phyloP scores from a whole-genome alignment of 2,113 vertebrate genomes.

The Sphaerodactylus townsendi region DNA sequence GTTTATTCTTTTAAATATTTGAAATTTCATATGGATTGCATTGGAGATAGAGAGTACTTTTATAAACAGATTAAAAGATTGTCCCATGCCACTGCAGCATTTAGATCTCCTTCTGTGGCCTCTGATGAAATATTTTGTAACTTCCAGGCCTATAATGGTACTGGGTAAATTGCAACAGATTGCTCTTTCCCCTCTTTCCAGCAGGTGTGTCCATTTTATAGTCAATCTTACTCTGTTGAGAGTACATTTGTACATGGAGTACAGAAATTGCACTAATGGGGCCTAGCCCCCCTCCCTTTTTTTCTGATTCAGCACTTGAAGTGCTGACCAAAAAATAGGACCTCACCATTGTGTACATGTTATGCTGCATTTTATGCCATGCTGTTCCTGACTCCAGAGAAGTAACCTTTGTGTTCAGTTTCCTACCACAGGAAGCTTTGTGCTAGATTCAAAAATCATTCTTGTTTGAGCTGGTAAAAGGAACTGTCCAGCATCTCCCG shows the following conservation, averaged over 20 bases:
- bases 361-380: slow-evolving; percentile 1
- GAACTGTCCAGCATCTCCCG: slow-evolving; percentile 61
- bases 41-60: neutral
- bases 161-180: neutral
- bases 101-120: neutral
- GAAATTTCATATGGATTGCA: neutral
- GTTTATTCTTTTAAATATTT: slow-evolving; percentile 1
- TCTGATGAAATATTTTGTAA: slow-evolving; percentile 11
- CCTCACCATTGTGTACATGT: neutral
- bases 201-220: neutral
- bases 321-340: neutral
- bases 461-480: slow-evolving; percentile 20
- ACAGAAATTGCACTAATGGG: neutral
- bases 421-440: neutral
- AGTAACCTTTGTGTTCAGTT: neutral
- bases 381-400: slow-evolving; percentile 11
- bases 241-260: neutral
- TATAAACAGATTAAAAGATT: slow-evolving; percentile 23
- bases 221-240: neutral
- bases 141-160: slow-evolving; percentile 1
- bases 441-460: neutral
- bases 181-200: neutral
- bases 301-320: slow-evolving; percentile 20
- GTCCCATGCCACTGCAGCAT: neutral
- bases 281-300: neutral